Base-by-base conservation (phyloP, 2,888 invertebrate genomes). In the Mechanitis messenoides region DNA sequence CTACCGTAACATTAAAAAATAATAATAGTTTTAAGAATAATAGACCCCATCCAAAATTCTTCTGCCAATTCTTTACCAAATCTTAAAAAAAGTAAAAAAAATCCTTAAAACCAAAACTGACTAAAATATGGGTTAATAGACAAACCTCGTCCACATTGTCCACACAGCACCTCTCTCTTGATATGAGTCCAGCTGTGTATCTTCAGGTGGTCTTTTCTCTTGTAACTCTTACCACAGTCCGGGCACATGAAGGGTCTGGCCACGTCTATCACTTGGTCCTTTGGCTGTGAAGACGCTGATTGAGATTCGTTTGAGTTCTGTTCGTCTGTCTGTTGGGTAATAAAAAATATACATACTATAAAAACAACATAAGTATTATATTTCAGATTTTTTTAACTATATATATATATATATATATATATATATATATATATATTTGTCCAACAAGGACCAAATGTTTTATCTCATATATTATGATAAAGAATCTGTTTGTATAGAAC, bases 131-230 rank as follows among this genome's bases (percentile, higher is more conserved):
- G 55, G n/a, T 47, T 53, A 53, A 53, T 56, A 31, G 12, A 3
- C 85, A 72, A 62, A 91, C 92, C 90, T 85, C 93, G 93, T 3
- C 94, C 94, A 72, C 95, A 95, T 72, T 94, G 93, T 9, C 91
- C 87, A 77, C 95, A 95, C 3, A 93, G 91, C 74, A 95, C 94
- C 45, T 94, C 94, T 76, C 95, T 95, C 66, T 94, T 94, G 70
- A 93, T 92, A 78, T 96, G 96, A 63, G 95, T 95, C 68, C 94
- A 93, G 72, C 93, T 93, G 80, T 96, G 96, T 58, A 95, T 91
- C 77, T 95, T 95, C 63, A 96, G 89, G 73, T 95, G 95, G 76
- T 95, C 95, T 84, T 94, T 94, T 72, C 95, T 89, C 76, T 95
- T 95, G 81, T 95, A 95, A 0, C 92, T 93, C 80, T 95, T 95